Base-by-base conservation (phyloP, 2,113 vertebrate genomes). In the Dolichallabes microphthalmus region DNA sequence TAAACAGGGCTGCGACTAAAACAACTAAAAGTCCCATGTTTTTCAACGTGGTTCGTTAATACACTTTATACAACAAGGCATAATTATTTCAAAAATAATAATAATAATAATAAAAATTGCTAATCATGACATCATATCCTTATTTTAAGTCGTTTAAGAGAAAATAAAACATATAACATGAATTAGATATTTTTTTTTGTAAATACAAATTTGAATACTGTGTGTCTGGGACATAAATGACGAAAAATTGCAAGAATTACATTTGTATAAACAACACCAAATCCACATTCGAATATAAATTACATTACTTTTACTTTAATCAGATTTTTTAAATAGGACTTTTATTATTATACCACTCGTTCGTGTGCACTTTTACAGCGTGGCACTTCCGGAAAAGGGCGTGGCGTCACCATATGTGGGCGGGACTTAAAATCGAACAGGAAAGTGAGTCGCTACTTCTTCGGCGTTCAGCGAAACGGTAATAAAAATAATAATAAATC, bases 331-430 rank as follows among this genome's bases (percentile, higher is more conserved):
- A 20, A 20, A 3, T 9, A 39, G 19, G 55, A 25, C 55, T 79
- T 79, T 68, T 77, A 66, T 78, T 78, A 52, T 63, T 11, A 78
- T 3, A 13, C 13, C 6, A 17, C 73, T 58, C 30, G 15, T 2
- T 57, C 27, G 27, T 19, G 19, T 25, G 9, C 60, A 32, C 45
- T 22, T 20, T 53, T 78, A 66, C 66, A 27, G 83, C 83, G 83
- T 85, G 83, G 83, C 83, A 85, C 63, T 78, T 57, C 45, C 45
- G 83, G 30, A 39, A 85, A 57, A n/a, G 57, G 83, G 60, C 61
- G 74, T 60, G 66, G 50, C 13, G 80, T 58, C 15, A 17, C 2
- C 5, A 1, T 25, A 2, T 39, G 83, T 85, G 74, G 83, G 83
- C 61, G 83, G 60, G 32, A 14, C 5, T 66, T 85, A 53, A 55